Conservation (phyloP, 1,140 invertebrate species). For the Armadillidium nasatum region DNA sequence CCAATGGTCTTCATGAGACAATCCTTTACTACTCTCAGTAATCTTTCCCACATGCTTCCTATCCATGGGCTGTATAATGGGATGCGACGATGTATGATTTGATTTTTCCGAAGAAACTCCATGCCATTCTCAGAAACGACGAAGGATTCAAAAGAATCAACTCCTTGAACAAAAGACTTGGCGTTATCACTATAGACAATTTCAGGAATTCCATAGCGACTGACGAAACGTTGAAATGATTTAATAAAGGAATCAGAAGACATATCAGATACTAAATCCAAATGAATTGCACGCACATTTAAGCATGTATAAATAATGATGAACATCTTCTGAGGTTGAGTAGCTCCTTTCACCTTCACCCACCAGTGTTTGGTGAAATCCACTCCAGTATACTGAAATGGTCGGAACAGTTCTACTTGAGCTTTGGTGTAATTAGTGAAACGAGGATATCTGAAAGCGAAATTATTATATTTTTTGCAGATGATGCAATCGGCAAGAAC, state of each 20-base stretch:
- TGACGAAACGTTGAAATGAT: constrained; percentile 16
- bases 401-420: constrained; percentile 14
- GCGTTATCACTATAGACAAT: constrained; percentile 12
- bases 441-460: constrained; percentile 10
- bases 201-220: neutral
- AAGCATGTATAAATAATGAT: constrained; percentile 23
- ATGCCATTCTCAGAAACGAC: neutral
- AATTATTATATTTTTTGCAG: constrained; percentile 16
- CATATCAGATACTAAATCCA: constrained; percentile 8
- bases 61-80: constrained; percentile 8
- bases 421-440: neutral
- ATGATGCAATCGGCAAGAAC: neutral
- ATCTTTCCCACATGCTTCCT: neutral
- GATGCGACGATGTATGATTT: neutral
- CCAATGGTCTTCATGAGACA: constrained; percentile 23
- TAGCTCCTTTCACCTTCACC: neutral
- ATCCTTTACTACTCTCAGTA: constrained; percentile 18
- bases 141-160: neutral
- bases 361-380: constrained; percentile 19
- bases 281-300: constrained; percentile 17
- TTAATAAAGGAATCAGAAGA: neutral
- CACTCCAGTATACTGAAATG: constrained; percentile 16
- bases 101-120: neutral
- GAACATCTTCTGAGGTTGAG: neutral
- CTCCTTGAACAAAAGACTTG: neutral